Evolutionary conservation across 1,140 invertebrate genomes (phyloP), one percentile per base, ranked within the genome.

Genomic region (Eciton burchellii): DNA sequence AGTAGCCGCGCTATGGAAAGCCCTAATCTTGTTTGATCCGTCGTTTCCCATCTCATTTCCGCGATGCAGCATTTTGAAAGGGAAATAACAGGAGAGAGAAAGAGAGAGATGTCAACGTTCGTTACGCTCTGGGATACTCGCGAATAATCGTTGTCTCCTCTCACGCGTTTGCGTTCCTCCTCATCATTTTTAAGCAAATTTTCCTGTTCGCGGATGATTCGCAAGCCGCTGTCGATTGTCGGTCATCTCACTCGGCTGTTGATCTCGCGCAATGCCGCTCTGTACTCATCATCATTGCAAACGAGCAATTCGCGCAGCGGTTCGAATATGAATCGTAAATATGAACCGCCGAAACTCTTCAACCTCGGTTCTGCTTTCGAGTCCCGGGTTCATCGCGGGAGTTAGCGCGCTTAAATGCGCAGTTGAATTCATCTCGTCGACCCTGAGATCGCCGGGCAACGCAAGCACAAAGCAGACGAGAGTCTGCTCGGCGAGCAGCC

Each of bases 31-130:
- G 56, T 54, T 26, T 60, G 47, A 72, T 60, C 54, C 35, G 43
- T 59, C 16, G 21, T 81, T 81, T 81, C 68, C 52, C 35, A 41
- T 14, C 24, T n/a, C 19, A 66, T 52, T 65, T 54, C 60, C 73
- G 60, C 19, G 26, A 49, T 14, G 16, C 26, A n/a, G 14, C 35
- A 14, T 74, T 21, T 29, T 3, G 21, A 9, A 3, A 56, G 47
- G 56, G 24, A 76, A 49, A 21, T n/a, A 19, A 24, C 9, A 47
- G 1, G 41, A 29, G 35, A 19, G 14, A 21, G 35, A 6, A n/a
- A 14, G n/a, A 16, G 19, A 12, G n/a, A 49, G 16, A 52, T 0
- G 54, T n/a, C 21, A 24, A 52, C n/a, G 43, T 74, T 74, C 62
- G 19, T 49, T 43, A 47, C n/a, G 16, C n/a, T 11, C 12, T 9